Evolutionary conservation across 2,888 invertebrate species (phyloP).

Genomic region (Eupithecia centaureata): DNA sequence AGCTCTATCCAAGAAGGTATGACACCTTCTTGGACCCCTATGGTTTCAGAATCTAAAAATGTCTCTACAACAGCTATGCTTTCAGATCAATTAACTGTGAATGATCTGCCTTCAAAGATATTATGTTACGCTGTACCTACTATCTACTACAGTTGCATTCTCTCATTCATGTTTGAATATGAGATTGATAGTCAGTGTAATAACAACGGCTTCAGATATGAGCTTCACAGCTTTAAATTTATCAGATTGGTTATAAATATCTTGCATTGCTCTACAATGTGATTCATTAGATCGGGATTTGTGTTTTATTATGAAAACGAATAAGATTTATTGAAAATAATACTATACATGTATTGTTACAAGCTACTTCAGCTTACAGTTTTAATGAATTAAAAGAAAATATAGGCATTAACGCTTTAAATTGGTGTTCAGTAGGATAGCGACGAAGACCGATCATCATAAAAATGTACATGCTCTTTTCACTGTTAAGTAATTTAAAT

Average conservation of each 20-base stretch:
- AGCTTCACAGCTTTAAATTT: conserved; percentile 16
- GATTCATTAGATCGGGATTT: conserved; percentile 1
- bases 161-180: conserved; percentile 20
- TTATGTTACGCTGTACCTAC: conserved; percentile 65
- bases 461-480: neutral
- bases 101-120: conserved; percentile 67
- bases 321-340: neutral
- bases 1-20: neutral
- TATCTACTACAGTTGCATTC: conserved; percentile 51
- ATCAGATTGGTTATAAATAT: conserved; percentile 14
- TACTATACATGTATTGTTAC: neutral
- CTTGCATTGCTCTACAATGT: neutral
- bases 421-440: neutral
- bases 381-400: neutral
- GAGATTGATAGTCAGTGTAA: conserved; percentile 15
- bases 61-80: conserved; percentile 59
- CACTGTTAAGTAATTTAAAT: conserved; percentile 5
- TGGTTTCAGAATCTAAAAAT: conserved; percentile 40
- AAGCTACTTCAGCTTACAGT: neutral
- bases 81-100: conserved; percentile 68
- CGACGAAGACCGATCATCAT: neutral
- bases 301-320: neutral
- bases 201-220: conserved; percentile 19
- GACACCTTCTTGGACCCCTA: too few relatives aligned
- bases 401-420: neutral